These are phyloP conservation scores for Drosophila lacteicornis DNA, from an alignment of 1,140 invertebrate species.

Conservation along the genomic window DNA sequence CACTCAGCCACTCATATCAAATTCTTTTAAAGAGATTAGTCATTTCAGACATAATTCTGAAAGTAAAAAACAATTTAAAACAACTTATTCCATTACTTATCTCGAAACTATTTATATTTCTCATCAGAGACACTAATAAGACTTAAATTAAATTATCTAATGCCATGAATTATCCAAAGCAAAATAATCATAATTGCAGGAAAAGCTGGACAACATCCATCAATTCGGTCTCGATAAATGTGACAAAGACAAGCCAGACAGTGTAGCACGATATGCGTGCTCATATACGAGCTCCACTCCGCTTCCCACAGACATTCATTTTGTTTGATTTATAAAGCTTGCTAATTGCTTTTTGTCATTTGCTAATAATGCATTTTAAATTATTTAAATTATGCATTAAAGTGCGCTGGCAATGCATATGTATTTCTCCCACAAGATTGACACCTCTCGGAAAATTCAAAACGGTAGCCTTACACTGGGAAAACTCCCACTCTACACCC, in stretches of 20 bases:
- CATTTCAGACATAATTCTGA: neutral
- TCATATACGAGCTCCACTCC: conserved; percentile 10
- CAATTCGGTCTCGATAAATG: conserved; percentile 10
- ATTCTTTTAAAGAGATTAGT: neutral
- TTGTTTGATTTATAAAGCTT: conserved; percentile 60
- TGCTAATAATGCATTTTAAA: conserved; percentile 46
- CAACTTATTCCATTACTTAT: no score
- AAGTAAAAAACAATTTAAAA: neutral
- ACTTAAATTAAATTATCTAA: conserved; percentile 6
- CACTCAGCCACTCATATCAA: neutral
- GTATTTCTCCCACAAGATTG: conserved; percentile 7
- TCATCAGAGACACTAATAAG: neutral
- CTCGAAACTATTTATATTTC: neutral
- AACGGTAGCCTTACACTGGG: conserved; percentile 21
- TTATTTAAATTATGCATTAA: conserved; percentile 56
- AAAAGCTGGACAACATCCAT: conserved; percentile 3
- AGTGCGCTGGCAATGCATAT: conserved; percentile 13
- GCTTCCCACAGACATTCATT: conserved; percentile 9
- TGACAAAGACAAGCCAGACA: conserved; percentile 11
- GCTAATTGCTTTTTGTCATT: conserved; percentile 70
- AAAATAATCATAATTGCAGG: conserved; percentile 3
- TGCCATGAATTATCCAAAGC: conserved; percentile 16
- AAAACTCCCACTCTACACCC: neutral
- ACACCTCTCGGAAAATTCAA: conserved; percentile 23
- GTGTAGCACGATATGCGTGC: neutral